Percentiles rank a stretch among this genome's conserved stretches.
Conservation (phyloP, 2,888 invertebrate genomes). For the Callimorpha dominula region DNA sequence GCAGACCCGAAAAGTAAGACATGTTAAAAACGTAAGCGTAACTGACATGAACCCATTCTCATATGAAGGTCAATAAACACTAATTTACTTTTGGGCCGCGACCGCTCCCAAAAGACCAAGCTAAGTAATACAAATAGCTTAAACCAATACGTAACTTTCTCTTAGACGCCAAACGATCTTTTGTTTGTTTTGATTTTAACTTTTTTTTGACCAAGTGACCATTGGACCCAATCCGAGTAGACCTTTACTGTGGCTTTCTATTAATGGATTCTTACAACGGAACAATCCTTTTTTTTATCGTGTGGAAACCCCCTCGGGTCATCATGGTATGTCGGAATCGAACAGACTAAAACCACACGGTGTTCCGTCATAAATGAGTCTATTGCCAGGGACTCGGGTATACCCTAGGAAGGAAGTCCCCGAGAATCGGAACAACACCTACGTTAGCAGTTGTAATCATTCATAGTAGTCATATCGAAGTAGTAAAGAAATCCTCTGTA, state of each 20-base stretch:
- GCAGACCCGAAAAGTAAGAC: slow-evolving; percentile 4
- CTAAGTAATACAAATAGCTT: slow-evolving; percentile 25
- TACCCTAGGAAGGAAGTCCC: no score
- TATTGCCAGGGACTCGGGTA: no score
- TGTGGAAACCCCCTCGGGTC: no score
- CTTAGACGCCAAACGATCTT: slow-evolving; percentile 6
- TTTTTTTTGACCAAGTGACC: background rate
- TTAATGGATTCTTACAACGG: no score
- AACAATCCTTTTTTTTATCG: no score
- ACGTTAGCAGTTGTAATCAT: background rate
- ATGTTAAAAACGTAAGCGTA: slow-evolving; percentile 11
- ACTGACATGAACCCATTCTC: slow-evolving; percentile 11
- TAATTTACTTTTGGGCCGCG: slow-evolving; percentile 14
- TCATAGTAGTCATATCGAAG: no score
- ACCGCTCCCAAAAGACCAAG: slow-evolving; percentile 13
- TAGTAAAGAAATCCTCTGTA: no score
- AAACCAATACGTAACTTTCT: slow-evolving; percentile 20
- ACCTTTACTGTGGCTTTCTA: background rate
- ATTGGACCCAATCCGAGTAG: background rate
- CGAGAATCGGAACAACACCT: background rate
- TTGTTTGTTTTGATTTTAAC: slow-evolving; percentile 6
- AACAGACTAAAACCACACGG: no score
- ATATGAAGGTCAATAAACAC: slow-evolving; percentile 24
- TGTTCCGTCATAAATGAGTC: no score
- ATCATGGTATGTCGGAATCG: no score